Base-by-base conservation (phyloP, 2,888 invertebrate genomes). In the Auanema sp. region DNA sequence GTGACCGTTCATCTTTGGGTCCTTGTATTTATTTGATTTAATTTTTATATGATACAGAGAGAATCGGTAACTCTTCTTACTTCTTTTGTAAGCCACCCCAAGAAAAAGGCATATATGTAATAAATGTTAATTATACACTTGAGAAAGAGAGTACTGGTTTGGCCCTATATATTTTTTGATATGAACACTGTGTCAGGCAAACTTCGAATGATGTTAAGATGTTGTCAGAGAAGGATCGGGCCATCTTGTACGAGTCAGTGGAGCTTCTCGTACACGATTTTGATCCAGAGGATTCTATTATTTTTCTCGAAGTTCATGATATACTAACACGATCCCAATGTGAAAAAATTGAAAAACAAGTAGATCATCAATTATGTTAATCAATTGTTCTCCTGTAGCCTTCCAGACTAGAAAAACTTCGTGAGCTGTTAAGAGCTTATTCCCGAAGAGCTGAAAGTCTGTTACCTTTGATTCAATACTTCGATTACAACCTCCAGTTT, bases 231-330 rank as follows among this genome's bases (percentile, higher is more conserved):
- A 12, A 11, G 14, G 58, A 63, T 24, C 42, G 63, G 16, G 58
- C 53, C 25, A 51, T 64, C 23, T 54, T 67, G 6, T 23, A 51
- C 49, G 60, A 54, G 12, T 60, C 57, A 21, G 55, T 53, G 41
- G 51, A 23, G 24, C 24, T 33, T 21, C 50, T 67, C 2, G n/a
- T 64, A 14, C 42, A 52, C 12, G 60, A 59, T 58, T 64, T 67
- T 16, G 60, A 67, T 49, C 23, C 60, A 23, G 43, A 33, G 2
- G 64, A 52, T 12, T 50, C 60, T 1, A 43, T 58, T 18, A 41
- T 42, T 11, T 66, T 44, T 52, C 44, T 66, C 33, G 63, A 66
- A 25, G 40, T 60, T 14, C n/a, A 16, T 12, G 50, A 51, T 16
- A 42, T 60, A 16, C 43, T 66, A n/a, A 50, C 63, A 1, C 47